Conservation (phyloP, 2,797 vertebrate genomes). For the Crenuchus spilurus region DNA sequence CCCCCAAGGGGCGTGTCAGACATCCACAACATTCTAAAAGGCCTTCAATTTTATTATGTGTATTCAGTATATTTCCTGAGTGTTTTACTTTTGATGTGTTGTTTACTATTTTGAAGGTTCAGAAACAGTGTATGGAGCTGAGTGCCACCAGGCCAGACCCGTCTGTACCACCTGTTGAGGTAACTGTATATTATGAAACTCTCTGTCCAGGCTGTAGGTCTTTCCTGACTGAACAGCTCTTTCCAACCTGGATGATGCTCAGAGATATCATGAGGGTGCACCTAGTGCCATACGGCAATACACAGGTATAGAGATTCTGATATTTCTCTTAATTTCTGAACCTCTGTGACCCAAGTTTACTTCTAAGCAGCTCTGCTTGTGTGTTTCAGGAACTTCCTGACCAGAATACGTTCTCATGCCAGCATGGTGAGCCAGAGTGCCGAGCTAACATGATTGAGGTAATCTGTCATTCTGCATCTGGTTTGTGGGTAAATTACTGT, state of each 20-base stretch:
- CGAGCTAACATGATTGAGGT: constrained; percentile 87
- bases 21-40: no score
- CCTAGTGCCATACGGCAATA: constrained; percentile 88
- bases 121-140: constrained; percentile 78
- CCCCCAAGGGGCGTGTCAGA: no score
- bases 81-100: neutral
- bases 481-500: neutral
- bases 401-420: constrained; percentile 79
- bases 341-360: neutral
- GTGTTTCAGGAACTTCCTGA: constrained; percentile 67
- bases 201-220: constrained; percentile 80
- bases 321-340: neutral
- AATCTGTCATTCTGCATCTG: neutral
- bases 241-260: constrained; percentile 86
- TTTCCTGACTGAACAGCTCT: constrained; percentile 82
- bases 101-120: constrained; percentile 65
- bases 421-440: constrained; percentile 85
- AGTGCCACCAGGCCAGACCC: constrained; percentile 45
- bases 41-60: no score
- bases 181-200: constrained; percentile 87
- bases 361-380: neutral
- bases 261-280: constrained; percentile 79
- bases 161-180: constrained; percentile 65
- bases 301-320: constrained; percentile 70
- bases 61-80: neutral